phyloP scores from a whole-genome alignment of 1,140 invertebrate genomes.

The Lordiphosa stackelbergi region DNA sequence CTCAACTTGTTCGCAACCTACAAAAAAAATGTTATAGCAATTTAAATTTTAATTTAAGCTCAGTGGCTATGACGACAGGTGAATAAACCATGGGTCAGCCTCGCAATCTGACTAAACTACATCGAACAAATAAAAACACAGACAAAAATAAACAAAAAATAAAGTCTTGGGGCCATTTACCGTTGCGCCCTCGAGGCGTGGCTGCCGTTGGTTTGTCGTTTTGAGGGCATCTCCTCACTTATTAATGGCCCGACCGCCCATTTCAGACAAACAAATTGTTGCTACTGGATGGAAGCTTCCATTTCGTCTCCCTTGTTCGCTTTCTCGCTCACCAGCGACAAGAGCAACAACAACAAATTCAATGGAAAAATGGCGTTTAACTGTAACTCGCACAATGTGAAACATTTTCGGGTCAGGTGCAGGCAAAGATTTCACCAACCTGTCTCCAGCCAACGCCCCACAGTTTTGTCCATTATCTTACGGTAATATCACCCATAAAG shows the following conservation, averaged over 20 bases:
- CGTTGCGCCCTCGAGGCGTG: conserved; percentile 68
- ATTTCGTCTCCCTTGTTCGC: conserved; percentile 18
- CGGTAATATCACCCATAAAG: conserved; percentile 70
- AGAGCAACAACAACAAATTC: conserved; percentile 49
- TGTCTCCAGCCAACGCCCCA: conserved; percentile 37
- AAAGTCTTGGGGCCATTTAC: conserved; percentile 58
- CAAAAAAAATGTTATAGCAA: conserved; percentile 61
- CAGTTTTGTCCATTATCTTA: conserved; percentile 58
- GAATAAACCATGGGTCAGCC: conserved; percentile 67
- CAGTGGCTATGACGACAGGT: conserved; percentile 62
- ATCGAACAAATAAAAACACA: conserved; percentile 11
- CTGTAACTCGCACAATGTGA: conserved; percentile 69
- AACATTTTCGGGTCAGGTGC: conserved; percentile 74
- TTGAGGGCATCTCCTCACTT: conserved; percentile 51
- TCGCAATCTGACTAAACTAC: conserved; percentile 27
- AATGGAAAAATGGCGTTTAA: conserved; percentile 72
- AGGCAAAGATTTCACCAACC: conserved; percentile 58
- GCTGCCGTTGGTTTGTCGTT: conserved; percentile 52
- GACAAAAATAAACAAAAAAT: conserved; percentile 12
- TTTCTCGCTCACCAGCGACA: conserved; percentile 28
- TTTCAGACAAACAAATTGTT: conserved; percentile 41
- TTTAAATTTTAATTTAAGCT: conserved; percentile 63
- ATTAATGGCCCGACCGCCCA: conserved; percentile 47
- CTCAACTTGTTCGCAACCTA: conserved; percentile 13
- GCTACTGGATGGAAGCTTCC: conserved; percentile 53